Conservation (phyloP, 2,888 invertebrate species). For the Amblyjoppa proteus region DNA sequence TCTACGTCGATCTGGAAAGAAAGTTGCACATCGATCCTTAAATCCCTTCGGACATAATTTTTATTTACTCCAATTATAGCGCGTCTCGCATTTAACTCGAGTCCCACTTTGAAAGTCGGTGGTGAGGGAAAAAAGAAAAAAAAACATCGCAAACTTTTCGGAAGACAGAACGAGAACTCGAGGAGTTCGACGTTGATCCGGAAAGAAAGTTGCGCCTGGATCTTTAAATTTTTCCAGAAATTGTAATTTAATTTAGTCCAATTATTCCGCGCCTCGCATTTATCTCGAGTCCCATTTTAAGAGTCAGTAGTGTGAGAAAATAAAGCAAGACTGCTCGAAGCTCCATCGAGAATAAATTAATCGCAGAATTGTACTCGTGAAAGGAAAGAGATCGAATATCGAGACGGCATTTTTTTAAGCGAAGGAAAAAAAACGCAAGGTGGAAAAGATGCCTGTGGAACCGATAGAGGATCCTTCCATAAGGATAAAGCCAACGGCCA, state of each 20-base stretch:
- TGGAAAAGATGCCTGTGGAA: constrained; percentile 79
- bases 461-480: constrained; percentile 89
- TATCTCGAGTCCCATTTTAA: not conserved
- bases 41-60: constrained; percentile 72
- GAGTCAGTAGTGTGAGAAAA: too few relatives aligned
- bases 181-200: constrained; percentile 90
- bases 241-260: constrained; percentile 17
- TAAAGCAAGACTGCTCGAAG: too few relatives aligned
- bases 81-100: not conserved
- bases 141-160: constrained; percentile 87
- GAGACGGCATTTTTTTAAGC: too few relatives aligned
- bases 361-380: not conserved
- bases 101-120: too few relatives aligned
- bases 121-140: too few relatives aligned
- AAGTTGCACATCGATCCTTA: constrained; percentile 88
- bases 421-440: constrained; percentile 3
- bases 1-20: constrained; percentile 91
- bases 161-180: constrained; percentile 92
- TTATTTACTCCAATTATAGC: constrained; percentile 28
- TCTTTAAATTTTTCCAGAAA: constrained; percentile 79
- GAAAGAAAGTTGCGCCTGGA: constrained; percentile 90
- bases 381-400: too few relatives aligned
- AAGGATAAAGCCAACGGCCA: constrained; percentile 88
- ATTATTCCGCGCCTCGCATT: constrained; percentile 9
- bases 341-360: not conserved